Base-by-base conservation (phyloP, 2,113 vertebrate genomes). In the Brachionichthys hirsutus region DNA sequence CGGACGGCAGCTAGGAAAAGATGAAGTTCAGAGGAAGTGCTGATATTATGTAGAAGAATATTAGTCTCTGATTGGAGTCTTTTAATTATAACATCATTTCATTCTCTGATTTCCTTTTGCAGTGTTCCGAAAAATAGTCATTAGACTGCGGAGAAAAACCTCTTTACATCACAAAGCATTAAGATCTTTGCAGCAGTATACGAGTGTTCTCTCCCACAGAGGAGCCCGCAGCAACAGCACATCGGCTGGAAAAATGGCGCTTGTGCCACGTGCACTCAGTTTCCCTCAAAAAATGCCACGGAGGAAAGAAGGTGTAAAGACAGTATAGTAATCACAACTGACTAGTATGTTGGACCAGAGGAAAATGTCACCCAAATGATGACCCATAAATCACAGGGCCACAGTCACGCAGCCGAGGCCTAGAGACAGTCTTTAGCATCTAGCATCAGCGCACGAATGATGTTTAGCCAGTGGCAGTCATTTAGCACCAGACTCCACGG, bases 401-500 rank as follows among this genome's bases (percentile, higher is more conserved):
- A 62, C 46, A 74, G 67, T 83, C 62, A 76, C 43, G 52, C 70
- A 80, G 70, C 67, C 67, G 54, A 62, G 63, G 78, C 87, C 79
- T 57, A 7, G 50, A 85, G 88, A 82, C 62, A 80, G 56, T 73
- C 62, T 83, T 75, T 71, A 84, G 71, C 72, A 58, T 80, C 56
- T 30, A 70, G 66, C 65, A 15, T 79, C 78, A 65, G 78, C 62
- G 57, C 52, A 73, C 56, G 77, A 83, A 73, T 76, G 42, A 82
- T 66, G 65, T 68, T 72, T 68, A 70, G 78, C 87, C 80, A 66
- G 62, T 46, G 75, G 80, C 53, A 1, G 35, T 63, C 70, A 77
- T 85, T 89, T 88, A 89, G 87, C 85, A 88, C 88, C 85, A 88
- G 85, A 83, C 76, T 54, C 66, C 30, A 24, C 58, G 22, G 70